Evolutionary conservation across 2,888 invertebrate genomes (phyloP), one percentile per base, ranked within the genome.

Genomic region (Loripinus fragilis): DNA sequence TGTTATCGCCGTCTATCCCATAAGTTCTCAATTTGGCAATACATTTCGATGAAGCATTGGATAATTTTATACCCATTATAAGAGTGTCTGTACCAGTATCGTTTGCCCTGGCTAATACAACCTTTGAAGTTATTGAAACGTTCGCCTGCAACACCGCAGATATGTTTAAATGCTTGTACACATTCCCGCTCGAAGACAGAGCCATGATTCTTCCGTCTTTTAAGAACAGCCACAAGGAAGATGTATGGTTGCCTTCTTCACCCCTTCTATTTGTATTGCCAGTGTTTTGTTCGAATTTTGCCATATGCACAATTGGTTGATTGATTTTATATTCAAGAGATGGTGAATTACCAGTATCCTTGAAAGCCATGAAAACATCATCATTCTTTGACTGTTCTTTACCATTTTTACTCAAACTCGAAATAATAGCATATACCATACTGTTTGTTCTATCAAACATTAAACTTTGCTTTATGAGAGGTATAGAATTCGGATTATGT

Each of bases 351-450:
- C 42, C 42, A 17, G 12, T 28, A 7, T 67, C 67, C 15, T 67
- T 41, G 17, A 67, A 25, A 2, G 67, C 67, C 67, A 35, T 35
- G 7, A 67, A 41, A 1, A n/a, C 23, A 12, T 25, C 38, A 2
- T 2, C 28, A 23, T 12, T 33, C 5, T 7, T 2, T 20, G 33
- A 30, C 3, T 17, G 8, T 5, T 86, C 84, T 71, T 35, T 8
- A 28, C 15, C 10, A 1, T 33, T 7, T 2, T 48, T 3, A 35
- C 73, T 73, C 12, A 73, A 69, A n/a, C 78, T 72, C 12, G 78
- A 76, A n/a, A 78, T 38, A 23, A 30, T 60, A 20, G 73, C 73
- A 50, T 48, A 78, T 20, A 81, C 69, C n/a, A 48, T 66, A 23
- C 33, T 15, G 35, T 55, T 66, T 3, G 45, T 10, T 1, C 60